Evolutionary conservation across 1,140 invertebrate genomes (phyloP).

Genomic region (Papilio machaon): DNA sequence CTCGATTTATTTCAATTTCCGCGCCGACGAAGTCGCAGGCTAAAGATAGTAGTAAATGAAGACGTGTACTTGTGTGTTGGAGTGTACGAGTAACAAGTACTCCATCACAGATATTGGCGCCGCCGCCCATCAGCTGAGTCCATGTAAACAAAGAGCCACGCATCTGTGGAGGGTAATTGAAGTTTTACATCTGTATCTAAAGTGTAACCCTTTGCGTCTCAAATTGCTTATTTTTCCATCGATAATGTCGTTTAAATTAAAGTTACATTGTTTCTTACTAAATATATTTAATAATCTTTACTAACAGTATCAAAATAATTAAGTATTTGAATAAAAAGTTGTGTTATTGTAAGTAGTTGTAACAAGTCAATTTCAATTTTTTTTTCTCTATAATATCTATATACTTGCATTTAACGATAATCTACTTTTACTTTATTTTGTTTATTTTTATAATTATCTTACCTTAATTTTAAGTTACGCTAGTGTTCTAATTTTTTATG

Average conservation of each 20-base stretch:
- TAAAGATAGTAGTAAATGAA: conserved; percentile 19
- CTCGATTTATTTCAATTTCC: no score
- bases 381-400: no score
- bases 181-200: neutral
- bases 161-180: neutral
- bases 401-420: no score
- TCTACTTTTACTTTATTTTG: no score
- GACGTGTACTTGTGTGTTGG: conserved; percentile 30
- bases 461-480: neutral
- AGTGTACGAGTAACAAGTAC: conserved; percentile 58
- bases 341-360: no score
- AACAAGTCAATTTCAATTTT: no score
- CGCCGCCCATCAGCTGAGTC: conserved; percentile 52
- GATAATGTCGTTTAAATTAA: neutral
- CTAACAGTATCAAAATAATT: no score
- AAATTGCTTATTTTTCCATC: neutral
- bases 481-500: neutral
- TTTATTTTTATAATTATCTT: no score
- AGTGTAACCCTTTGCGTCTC: neutral
- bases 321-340: no score
- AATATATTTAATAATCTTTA: no score
- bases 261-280: no score
- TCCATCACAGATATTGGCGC: conserved; percentile 71
- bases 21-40: no score
- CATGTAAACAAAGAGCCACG: neutral